Evolutionary conservation across 2,888 invertebrate genomes (phyloP).

Genomic region (Eristalis arbustorum): DNA sequence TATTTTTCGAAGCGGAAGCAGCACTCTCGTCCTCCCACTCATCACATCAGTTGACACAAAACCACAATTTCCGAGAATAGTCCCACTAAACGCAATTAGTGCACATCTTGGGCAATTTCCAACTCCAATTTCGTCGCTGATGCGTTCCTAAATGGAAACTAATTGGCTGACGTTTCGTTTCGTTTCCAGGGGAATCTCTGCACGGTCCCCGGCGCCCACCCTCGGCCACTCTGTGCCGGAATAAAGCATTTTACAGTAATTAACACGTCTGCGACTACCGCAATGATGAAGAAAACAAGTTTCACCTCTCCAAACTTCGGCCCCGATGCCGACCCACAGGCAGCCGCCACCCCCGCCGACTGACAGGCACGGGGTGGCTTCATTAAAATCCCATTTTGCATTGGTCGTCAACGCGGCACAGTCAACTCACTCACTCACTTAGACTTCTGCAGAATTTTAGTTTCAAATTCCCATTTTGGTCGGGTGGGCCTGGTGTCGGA

Average conservation of each 20-base stretch:
- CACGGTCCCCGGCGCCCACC: slow-evolving; percentile 10
- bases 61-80: slow-evolving; percentile 29
- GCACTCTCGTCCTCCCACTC: background rate
- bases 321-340: background rate
- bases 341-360: background rate
- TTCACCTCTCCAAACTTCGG: background rate
- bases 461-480: slow-evolving; percentile 33
- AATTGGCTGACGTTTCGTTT: slow-evolving; percentile 50
- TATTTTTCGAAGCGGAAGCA: background rate
- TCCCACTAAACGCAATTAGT: slow-evolving; percentile 50
- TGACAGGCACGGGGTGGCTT: slow-evolving; percentile 28
- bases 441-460: slow-evolving; percentile 31
- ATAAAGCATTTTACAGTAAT: slow-evolving; percentile 60
- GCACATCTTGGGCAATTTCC: slow-evolving; percentile 28
- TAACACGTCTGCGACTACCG: slow-evolving; percentile 64
- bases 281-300: slow-evolving; percentile 58
- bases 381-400: slow-evolving; percentile 67
- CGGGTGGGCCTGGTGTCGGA: background rate
- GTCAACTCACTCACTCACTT: slow-evolving; percentile 44
- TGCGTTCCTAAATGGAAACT: slow-evolving; percentile 67
- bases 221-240: slow-evolving; percentile 9
- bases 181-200: slow-evolving; percentile 21
- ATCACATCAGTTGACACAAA: background rate
- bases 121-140: slow-evolving; percentile 52
- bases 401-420: slow-evolving; percentile 46